Evolutionary conservation across 1,140 invertebrate species (phyloP).

Genomic region (Saccostrea cuccullata): DNA sequence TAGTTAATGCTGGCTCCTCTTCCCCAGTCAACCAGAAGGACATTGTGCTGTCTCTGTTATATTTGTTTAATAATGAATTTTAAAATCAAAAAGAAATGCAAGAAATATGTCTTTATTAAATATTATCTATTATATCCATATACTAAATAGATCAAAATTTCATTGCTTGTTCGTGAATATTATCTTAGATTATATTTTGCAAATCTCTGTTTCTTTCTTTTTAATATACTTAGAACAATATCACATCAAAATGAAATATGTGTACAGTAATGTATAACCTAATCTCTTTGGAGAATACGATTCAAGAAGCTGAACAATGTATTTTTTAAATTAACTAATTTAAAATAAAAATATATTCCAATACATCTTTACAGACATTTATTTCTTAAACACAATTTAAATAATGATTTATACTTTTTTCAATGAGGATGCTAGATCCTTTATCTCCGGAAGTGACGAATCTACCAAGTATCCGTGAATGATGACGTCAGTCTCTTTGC

Average conservation of each 20-base stretch:
- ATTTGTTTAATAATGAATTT: not conserved
- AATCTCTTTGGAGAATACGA: too few relatives aligned
- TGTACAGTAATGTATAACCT: too few relatives aligned
- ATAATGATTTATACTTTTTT: not conserved
- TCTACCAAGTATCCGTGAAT: conserved; percentile 14
- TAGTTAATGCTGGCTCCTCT: not conserved
- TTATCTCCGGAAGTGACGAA: conserved; percentile 10
- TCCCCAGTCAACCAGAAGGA: not conserved
- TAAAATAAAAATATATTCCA: not conserved
- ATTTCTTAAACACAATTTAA: not conserved
- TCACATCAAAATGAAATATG: too few relatives aligned
- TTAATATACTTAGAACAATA: too few relatives aligned
- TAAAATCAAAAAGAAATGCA: not conserved
- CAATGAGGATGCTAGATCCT: not conserved
- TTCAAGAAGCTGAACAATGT: not conserved
- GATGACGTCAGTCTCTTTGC: not conserved
- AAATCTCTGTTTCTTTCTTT: not conserved
- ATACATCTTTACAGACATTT: not conserved
- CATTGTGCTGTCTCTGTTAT: not conserved
- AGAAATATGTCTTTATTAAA: not conserved
- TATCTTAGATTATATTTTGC: not conserved
- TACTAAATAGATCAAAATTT: not conserved
- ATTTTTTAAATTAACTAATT: not conserved
- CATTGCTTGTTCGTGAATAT: not conserved
- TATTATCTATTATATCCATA: not conserved